These are phyloP conservation scores for Myotis findleyi DNA, from an alignment of 2,797 vertebrate genomes.

Conservation along the genomic window DNA sequence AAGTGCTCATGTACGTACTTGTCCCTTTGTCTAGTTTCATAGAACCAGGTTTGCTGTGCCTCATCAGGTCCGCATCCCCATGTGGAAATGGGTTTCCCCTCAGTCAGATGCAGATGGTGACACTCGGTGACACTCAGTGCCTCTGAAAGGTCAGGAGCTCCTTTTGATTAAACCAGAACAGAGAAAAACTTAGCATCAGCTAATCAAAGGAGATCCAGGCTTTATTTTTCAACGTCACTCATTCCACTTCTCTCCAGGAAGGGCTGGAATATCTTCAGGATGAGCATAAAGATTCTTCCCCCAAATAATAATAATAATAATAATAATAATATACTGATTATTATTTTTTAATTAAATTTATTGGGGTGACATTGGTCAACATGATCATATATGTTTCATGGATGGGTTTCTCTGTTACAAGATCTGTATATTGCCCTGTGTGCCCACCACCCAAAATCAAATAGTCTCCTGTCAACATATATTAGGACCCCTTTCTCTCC, in stretches of 20 bases:
- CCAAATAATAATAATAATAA: too few species aligned
- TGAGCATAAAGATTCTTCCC: conserved; percentile 87
- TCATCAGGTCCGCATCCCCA: background rate
- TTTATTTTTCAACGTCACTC: conserved; percentile 29
- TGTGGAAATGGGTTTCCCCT: background rate
- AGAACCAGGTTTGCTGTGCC: background rate
- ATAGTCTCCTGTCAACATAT: too few species aligned
- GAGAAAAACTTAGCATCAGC: background rate
- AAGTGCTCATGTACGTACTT: background rate
- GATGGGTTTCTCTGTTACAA: too few species aligned
- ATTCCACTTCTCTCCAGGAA: conserved; percentile 14
- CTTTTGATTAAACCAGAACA: background rate
- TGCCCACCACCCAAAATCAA: too few species aligned
- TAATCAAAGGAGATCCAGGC: background rate
- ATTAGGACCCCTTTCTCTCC: too few species aligned
- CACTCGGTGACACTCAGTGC: background rate
- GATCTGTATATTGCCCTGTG: too few species aligned
- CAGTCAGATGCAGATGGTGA: background rate
- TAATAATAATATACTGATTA: too few species aligned
- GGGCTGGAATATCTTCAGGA: conserved; percentile 83
- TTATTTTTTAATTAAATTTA: too few species aligned
- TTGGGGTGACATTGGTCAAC: too few species aligned
- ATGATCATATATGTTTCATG: too few species aligned
- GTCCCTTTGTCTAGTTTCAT: background rate
- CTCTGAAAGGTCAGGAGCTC: background rate